Base-by-base conservation (phyloP, 2,113 vertebrate genomes). In the Mesitornis unicolor region DNA sequence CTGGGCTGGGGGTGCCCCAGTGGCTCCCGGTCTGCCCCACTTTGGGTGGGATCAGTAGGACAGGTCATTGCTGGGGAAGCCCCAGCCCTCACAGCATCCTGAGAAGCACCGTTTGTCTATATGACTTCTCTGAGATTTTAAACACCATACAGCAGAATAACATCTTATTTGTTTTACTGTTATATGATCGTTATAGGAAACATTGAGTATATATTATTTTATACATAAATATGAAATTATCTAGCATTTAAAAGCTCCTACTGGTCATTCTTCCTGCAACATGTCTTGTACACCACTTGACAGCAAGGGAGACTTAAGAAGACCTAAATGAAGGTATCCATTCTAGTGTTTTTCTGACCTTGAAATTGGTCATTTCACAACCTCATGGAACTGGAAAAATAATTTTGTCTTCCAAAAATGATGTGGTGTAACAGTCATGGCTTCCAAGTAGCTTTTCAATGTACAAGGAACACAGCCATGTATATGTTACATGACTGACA, bases 81-180 rank as follows among this genome's bases (percentile, higher is more conserved):
- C 33, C 33, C 0, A 2, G 65, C 21, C 50, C 24, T 31, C 1
- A 5, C 0, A 1, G 22, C 15, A 43, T 14, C 40, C 40, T 42
- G 26, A 33, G 13, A 71, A 19, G 38, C 64, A 59, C 10, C 8
- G 65, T 45, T 29, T 48, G 38, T 65, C 65, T 70, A 2, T 5
- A 25, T 10, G 22, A 43, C 45, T 81, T 76, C 35, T 29, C 19
- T 28, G 33, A 57, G 22, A 51, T 57, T 51, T 70, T 36, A 65
- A 60, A 67, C 65, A 26, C 20, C 33, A 31, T 71, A 54, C 26
- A 36, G 31, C 22, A 54, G 22, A 75, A 22, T 35, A 53, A 75
- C 1, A 0, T 25, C 19, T 15, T 56, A 16, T 54, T 63, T 74
- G 19, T 17, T 79, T 56, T 38, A 59, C 19, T 21, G 11, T 57